phyloP scores from a whole-genome alignment of 1,140 invertebrate species.

The Dryas iulia region DNA sequence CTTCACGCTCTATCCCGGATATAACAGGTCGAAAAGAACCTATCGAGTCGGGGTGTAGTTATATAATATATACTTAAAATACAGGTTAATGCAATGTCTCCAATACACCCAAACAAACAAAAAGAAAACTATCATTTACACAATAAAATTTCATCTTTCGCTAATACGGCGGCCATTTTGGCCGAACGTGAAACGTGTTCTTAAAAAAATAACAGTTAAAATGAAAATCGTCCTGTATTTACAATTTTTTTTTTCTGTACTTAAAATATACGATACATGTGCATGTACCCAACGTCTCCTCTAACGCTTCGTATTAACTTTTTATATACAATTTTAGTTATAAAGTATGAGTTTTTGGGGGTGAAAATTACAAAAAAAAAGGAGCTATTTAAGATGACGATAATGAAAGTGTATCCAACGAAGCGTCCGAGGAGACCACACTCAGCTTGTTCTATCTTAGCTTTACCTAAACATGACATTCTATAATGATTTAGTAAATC shows the following conservation, averaged over 20 bases:
- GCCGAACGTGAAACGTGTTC: conserved; percentile 34
- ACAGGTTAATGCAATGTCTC: conserved; percentile 18
- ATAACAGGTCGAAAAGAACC: too few species aligned
- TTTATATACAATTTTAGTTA: conserved; percentile 60
- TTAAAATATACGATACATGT: conserved; percentile 68
- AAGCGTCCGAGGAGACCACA: conserved; percentile 37
- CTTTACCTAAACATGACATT: not conserved
- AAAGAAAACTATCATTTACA: conserved; percentile 17
- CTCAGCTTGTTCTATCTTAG: conserved; percentile 37
- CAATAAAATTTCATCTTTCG: conserved; percentile 23
- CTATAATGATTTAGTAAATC: conserved; percentile 30
- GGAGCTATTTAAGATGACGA: conserved; percentile 30
- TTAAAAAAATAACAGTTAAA: conserved; percentile 69
- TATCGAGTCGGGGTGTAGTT: too few species aligned
- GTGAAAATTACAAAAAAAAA: conserved; percentile 34
- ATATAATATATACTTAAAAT: too few species aligned
- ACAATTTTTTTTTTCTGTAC: conserved; percentile 58
- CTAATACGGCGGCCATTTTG: not conserved
- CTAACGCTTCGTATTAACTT: conserved; percentile 30
- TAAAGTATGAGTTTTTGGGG: conserved; percentile 32
- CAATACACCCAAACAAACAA: conserved; percentile 16
- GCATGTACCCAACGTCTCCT: conserved; percentile 43
- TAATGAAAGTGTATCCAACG: conserved; percentile 25
- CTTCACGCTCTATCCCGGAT: too few species aligned
- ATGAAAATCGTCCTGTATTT: conserved; percentile 69